These are phyloP conservation scores for Parelbella ahira DNA, from an alignment of 2,888 invertebrate species.

Conservation along the genomic window DNA sequence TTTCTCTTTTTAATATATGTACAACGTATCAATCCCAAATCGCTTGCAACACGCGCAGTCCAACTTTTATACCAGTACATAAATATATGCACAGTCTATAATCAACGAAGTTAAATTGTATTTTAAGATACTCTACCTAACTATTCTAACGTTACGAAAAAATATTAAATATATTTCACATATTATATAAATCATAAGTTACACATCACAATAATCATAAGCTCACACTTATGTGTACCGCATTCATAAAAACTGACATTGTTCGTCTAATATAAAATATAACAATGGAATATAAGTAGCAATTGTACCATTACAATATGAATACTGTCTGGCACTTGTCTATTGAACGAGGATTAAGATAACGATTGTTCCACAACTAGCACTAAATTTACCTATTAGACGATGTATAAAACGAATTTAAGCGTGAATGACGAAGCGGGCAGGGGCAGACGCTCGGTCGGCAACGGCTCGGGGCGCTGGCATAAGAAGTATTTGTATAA, in stretches of 20 bases:
- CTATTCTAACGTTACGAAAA: neutral
- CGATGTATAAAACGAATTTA: too few species aligned
- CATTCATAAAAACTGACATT: slow-evolving; percentile 7
- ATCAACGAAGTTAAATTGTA: too few species aligned
- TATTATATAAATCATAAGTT: slow-evolving; percentile 4
- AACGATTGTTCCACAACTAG: neutral
- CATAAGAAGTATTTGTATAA: slow-evolving; percentile 3
- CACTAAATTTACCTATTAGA: neutral
- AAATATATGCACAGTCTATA: too few species aligned
- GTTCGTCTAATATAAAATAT: slow-evolving; percentile 8
- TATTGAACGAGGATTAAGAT: slow-evolving; percentile 7
- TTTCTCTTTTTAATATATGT: too few species aligned
- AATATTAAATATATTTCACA: neutral
- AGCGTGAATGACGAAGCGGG: too few species aligned
- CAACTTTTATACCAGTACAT: too few species aligned
- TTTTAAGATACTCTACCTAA: too few species aligned
- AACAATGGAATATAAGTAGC: slow-evolving; percentile 20
- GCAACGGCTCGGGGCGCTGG: neutral
- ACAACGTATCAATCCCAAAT: too few species aligned
- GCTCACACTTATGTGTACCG: slow-evolving; percentile 16
- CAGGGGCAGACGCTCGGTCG: too few species aligned
- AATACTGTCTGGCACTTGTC: slow-evolving; percentile 2
- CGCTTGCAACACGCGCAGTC: too few species aligned
- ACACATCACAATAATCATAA: too few species aligned
- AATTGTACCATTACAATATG: slow-evolving; percentile 13